Base-by-base conservation (phyloP, 1,140 invertebrate genomes). In the Paracyclopina nana region DNA sequence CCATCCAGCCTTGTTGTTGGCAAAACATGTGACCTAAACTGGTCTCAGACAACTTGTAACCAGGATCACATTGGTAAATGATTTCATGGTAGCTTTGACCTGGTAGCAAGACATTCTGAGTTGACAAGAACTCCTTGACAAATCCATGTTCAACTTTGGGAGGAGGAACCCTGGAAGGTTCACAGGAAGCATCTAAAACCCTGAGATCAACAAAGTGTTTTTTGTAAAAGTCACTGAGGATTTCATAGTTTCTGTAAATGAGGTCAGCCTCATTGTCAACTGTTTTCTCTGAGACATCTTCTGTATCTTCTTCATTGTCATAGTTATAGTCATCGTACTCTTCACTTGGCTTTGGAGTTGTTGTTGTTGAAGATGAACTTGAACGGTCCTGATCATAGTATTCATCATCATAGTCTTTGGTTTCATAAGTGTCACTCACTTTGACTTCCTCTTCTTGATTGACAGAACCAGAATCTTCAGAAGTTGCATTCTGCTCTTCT, bases 211-310 rank as follows among this genome's bases (percentile, higher is more conserved):
- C 48, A 22, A 42, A 50, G 24, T 50, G 30, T 41, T 42, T 41
- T 24, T 50, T 27, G 48, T 50, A 50, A 50, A 50, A 50, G 25
- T 50, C 30, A n/a, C 29, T 38, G 12, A 50, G 48, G 30, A 50
- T 50, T 38, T 50, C 48, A 14, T 50, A 50, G 48, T 50, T 50
- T 25, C 30, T 41, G 30, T 50, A 50, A 12, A 44, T n/a, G 24
- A 44, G 16, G 16, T 44, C 42, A 5, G 16, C 24, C 42, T 44
- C 42, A 5, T 14, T 25, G 16, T 44, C 42, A 5, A 25, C 24
- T 44, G 12, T 12, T 44, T 44, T n/a, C n/a, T n/a, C n/a, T n/a
- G n/a, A n/a, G n/a, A 31, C 14, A 31, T 31, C 29, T 31, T 31
- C 29, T 31, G 29, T 31, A 31, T 31, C 14, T 31, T 31, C 29